A percentile compares a stretch with the other conserved stretches of the same genome.
phyloP scores from a whole-genome alignment of 2,113 vertebrate genomes.

The Seriola dumerili region DNA sequence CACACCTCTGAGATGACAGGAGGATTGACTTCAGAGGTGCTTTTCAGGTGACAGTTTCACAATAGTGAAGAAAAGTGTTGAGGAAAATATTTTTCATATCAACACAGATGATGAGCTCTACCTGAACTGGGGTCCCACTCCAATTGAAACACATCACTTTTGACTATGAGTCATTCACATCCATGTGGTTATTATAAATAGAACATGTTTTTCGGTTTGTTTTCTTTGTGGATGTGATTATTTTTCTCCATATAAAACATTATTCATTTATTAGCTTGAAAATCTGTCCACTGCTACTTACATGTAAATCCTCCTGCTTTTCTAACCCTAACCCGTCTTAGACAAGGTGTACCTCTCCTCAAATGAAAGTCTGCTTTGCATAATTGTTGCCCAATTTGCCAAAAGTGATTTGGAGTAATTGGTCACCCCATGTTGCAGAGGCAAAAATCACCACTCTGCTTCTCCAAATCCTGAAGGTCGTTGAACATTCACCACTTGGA shows the following conservation, averaged over 20 bases:
- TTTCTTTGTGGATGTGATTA: not conserved
- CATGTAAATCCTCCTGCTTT: not conserved
- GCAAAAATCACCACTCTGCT: not conserved
- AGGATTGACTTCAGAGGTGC: slow-evolving; percentile 16
- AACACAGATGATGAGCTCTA: not conserved
- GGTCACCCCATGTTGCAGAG: slow-evolving; percentile 4
- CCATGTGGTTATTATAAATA: not conserved
- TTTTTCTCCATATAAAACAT: not conserved
- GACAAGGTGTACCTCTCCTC: not conserved
- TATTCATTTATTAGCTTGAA: not conserved
- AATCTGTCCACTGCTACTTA: not conserved
- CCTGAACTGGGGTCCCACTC: not conserved
- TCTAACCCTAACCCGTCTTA: not conserved
- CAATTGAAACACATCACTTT: not conserved
- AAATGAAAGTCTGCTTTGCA: slow-evolving; percentile 1
- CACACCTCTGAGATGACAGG: not conserved
- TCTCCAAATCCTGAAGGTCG: slow-evolving; percentile 13
- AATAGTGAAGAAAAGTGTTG: slow-evolving; percentile 1
- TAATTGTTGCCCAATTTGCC: not conserved
- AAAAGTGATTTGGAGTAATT: slow-evolving; percentile 34
- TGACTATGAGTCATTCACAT: not conserved
- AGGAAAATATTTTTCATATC: not conserved
- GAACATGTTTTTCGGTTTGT: not conserved
- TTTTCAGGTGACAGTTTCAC: not conserved
- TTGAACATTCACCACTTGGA: slow-evolving; percentile 11